Percentiles rank a stretch among this genome's conserved stretches.
These are phyloP conservation scores for Fulica atra DNA, from an alignment of 2,113 vertebrate genomes.

Conservation along the genomic window DNA sequence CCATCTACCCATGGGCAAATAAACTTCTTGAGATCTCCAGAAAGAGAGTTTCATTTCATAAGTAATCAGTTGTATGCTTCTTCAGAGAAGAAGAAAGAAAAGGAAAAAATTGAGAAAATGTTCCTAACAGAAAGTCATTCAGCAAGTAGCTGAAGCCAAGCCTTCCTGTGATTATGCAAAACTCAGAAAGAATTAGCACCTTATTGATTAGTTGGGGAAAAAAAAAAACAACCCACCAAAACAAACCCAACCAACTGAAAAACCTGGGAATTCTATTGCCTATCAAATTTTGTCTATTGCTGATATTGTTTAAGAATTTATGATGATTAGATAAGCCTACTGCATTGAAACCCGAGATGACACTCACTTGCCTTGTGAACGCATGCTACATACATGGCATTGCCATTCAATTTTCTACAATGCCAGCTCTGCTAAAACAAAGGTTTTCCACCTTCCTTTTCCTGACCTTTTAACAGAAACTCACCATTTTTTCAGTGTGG, in stretches of 20 bases:
- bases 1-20: neutral
- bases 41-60: neutral
- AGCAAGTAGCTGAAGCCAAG: neutral
- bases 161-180: neutral
- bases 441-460: neutral
- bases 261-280: neutral
- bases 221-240: too few relatives aligned
- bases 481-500: neutral
- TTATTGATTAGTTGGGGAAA: neutral
- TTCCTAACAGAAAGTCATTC: neutral
- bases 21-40: neutral
- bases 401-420: neutral
- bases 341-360: neutral
- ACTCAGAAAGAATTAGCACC: neutral
- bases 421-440: neutral
- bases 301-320: neutral
- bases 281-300: neutral
- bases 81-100: neutral
- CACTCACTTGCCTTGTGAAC: neutral
- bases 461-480: neutral
- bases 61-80: neutral
- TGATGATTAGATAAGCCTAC: neutral
- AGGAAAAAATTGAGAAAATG: fast-evolving
- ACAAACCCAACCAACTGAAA: too few relatives aligned
- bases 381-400: neutral